Percentiles rank a stretch among this genome's conserved stretches.
phyloP scores from a whole-genome alignment of 2,888 invertebrate genomes.

The Schizaphis graminum region DNA sequence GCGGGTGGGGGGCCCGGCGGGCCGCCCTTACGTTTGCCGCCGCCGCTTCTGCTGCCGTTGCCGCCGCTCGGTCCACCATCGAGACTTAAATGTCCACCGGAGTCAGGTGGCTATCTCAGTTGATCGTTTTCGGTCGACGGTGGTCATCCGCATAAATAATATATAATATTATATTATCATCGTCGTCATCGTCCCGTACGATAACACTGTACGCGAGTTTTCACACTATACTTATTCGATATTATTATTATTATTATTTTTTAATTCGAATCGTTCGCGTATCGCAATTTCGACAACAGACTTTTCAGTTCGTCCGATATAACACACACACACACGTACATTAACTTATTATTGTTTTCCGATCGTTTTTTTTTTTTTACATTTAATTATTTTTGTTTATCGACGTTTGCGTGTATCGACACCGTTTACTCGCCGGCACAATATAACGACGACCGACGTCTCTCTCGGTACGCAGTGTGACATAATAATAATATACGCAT shows the following conservation, averaged over 20 bases:
- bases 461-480: conserved; percentile 39
- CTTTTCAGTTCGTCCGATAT: background rate
- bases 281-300: background rate
- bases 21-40: conserved; percentile 53
- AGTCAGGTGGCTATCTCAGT: conserved; percentile 66
- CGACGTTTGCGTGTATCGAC: background rate
- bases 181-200: background rate
- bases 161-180: background rate
- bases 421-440: background rate
- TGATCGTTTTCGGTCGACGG: conserved; percentile 65
- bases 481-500: background rate
- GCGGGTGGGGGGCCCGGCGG: conserved; percentile 58
- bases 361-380: background rate
- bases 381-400: background rate
- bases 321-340: background rate
- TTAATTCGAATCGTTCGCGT: background rate
- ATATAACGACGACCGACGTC: conserved; percentile 20
- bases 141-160: conserved; percentile 25
- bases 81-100: conserved; percentile 65
- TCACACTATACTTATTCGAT: background rate
- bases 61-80: conserved; percentile 63
- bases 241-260: background rate
- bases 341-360: background rate
- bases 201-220: background rate
- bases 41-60: background rate